Conservation (phyloP, 2,113 vertebrate genomes). For the Neogale vison region DNA sequence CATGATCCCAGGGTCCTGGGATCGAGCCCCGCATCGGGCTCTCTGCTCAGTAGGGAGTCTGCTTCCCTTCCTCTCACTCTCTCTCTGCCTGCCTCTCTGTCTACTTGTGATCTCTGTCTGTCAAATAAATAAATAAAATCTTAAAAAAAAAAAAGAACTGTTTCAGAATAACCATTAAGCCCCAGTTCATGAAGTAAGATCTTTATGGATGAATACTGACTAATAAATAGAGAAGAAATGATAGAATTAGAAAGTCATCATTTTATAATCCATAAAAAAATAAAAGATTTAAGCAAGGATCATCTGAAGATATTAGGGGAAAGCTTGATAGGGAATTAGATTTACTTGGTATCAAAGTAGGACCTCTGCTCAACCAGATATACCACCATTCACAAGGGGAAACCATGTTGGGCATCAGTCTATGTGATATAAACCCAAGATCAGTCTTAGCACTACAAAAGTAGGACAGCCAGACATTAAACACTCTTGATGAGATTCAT, state of each 20-base stretch:
- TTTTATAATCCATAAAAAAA: not conserved
- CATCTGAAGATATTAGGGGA: not conserved
- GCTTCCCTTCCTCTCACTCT: too few relatives aligned
- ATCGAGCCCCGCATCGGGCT: too few relatives aligned
- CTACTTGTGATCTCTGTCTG: too few relatives aligned
- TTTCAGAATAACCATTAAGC: not conserved
- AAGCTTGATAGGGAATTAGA: not conserved
- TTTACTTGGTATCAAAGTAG: not conserved
- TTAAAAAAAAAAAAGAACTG: not conserved
- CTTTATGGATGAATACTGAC: not conserved
- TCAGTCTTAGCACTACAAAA: not conserved
- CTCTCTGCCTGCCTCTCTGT: too few relatives aligned
- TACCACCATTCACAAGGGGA: not conserved
- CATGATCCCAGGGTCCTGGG: too few relatives aligned
- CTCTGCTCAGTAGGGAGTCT: too few relatives aligned
- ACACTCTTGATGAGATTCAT: not conserved
- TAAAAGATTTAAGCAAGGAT: not conserved
- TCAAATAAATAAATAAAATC: too few relatives aligned
- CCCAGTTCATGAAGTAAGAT: not conserved
- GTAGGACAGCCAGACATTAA: not conserved
- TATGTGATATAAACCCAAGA: not conserved
- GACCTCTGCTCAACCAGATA: not conserved
- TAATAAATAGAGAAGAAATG: not conserved
- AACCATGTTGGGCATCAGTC: not conserved
- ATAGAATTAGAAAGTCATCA: slow-evolving; percentile 2